Evolutionary conservation across 1,140 invertebrate genomes (phyloP), one percentile per base, ranked within the genome.

Genomic region (Chlorops oryzae): DNA sequence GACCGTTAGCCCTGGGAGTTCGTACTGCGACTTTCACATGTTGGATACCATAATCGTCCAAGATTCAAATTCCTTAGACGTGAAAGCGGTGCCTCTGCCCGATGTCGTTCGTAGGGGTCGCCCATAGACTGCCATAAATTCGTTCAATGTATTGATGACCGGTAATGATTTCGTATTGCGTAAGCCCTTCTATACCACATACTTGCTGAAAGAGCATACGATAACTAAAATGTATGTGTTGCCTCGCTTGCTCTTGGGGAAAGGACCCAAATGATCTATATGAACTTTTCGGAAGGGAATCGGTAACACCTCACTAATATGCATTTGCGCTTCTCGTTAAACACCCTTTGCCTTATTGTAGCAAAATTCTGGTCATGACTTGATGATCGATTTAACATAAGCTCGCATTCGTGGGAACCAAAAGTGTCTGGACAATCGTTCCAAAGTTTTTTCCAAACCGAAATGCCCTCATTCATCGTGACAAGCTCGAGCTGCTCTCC

Each of bases 171-270:
- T 50, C 10, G 61, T 58, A 20, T 46, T 51, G 2, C 23, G 21
- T 13, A 47, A 25, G 12, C 45, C 24, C 23, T 32, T 40, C 6
- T 43, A n/a, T 7, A 47, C 35, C 10, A 28, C 10, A 32, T 40
- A 53, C 27, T 53, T 53, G 34, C 34, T 54, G 18, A 67, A 66
- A 41, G 66, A 56, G 49, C 69, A 50, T 42, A 69, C 74, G 1
- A 77, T 44, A 1, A 69, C 71, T 45, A 77, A 72, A 3, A 66
- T 68, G 50, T 77, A 74, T 39, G 58, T 60, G 63, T 77, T 73
- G n/a, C 54, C 40, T 1, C 15, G 52, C 20, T 71, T 70, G 5
- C 53, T 39, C 38, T 71, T 50, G 48, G 40, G 54, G 44, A 47
- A 27, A n/a, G 64, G 61, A 3, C 59, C 64, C 23, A 57, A 55